Percentiles rank a stretch among this genome's conserved stretches.
phyloP scores from a whole-genome alignment of 2,888 invertebrate genomes.

The Amphiduros pacificus region DNA sequence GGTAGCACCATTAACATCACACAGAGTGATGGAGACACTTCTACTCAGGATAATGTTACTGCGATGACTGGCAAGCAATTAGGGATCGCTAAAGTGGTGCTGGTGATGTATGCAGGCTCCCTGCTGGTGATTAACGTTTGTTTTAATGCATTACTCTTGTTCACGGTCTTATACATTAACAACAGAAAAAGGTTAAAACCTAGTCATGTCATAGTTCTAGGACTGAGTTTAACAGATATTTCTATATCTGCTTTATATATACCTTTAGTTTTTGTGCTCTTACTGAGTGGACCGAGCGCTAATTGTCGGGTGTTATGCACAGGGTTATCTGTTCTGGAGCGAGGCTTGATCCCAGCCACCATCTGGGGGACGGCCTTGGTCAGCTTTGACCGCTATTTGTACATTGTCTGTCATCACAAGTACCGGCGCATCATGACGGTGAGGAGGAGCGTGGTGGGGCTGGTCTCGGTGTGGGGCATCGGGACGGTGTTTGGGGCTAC shows the following conservation, averaged over 20 bases:
- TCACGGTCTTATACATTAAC: conserved; percentile 8
- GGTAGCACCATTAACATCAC: no score
- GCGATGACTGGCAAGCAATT: no score
- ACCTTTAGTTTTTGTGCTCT: conserved; percentile 9
- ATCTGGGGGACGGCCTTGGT: conserved; percentile 16
- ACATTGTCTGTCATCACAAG: conserved; percentile 11
- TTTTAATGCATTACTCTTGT: conserved; percentile 1
- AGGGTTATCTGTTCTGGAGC: conserved; percentile 5
- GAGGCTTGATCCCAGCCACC: conserved; percentile 2
- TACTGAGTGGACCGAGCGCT: not conserved
- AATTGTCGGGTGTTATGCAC: conserved; percentile 11
- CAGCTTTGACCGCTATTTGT: conserved; percentile 14
- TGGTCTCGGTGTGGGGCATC: conserved; percentile 1
- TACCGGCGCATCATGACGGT: conserved; percentile 7
- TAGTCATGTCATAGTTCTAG: conserved; percentile 1
- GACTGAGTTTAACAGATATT: conserved; percentile 10
- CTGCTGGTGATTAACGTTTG: conserved; percentile 4
- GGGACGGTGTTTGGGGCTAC: conserved; percentile 1
- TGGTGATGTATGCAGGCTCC: no score
- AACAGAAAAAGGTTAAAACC: not conserved
- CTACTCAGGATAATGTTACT: no score
- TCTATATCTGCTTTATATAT: conserved; percentile 8
- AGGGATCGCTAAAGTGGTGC: no score
- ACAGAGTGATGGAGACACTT: no score
- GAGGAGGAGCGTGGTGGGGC: not conserved